Percentiles rank a stretch among this genome's conserved stretches.
Evolutionary conservation across 2,888 invertebrate species (phyloP).

Genomic region (Lobophora halterata): DNA sequence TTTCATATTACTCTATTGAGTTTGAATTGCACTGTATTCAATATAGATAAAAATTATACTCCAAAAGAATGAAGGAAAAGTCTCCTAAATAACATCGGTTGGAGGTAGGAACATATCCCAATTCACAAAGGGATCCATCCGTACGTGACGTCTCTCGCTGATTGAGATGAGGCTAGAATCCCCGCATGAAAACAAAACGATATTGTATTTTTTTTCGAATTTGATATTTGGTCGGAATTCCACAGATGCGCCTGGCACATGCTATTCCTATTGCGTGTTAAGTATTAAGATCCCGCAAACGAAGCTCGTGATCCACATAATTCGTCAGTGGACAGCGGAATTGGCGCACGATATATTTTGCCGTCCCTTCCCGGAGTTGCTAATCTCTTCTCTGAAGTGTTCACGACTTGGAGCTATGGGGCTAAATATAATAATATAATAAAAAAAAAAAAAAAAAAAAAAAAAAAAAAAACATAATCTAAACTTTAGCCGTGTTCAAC

Average conservation of each 20-base stretch:
- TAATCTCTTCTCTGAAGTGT: constrained; percentile 26
- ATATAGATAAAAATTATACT: too few relatives aligned
- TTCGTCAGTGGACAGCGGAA: constrained; percentile 37
- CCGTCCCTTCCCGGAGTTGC: constrained; percentile 8
- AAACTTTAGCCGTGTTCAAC: constrained; percentile 10
- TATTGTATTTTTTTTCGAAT: constrained; percentile 2
- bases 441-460: too few relatives aligned
- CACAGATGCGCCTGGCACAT: constrained; percentile 33
- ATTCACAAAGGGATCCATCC: too few relatives aligned
- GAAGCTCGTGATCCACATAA: constrained; percentile 36
- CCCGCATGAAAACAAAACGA: constrained; percentile 2
- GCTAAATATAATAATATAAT: too few relatives aligned
- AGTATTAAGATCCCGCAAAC: constrained; percentile 32
- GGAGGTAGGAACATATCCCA: too few relatives aligned
- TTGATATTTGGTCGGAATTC: too few relatives aligned
- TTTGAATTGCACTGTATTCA: too few relatives aligned
- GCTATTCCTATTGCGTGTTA: constrained; percentile 37
- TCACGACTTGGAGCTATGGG: constrained; percentile 21
- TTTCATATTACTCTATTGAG: too few relatives aligned
- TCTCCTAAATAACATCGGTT: too few relatives aligned
- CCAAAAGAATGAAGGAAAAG: too few relatives aligned
- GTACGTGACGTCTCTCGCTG: constrained; percentile 1
- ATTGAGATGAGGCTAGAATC: constrained; percentile 2
- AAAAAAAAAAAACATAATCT: too few relatives aligned
- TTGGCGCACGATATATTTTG: constrained; percentile 27